Evolutionary conservation across 2,797 vertebrate species (phyloP).

Genomic region (Gymnoscopelus microlampas): DNA sequence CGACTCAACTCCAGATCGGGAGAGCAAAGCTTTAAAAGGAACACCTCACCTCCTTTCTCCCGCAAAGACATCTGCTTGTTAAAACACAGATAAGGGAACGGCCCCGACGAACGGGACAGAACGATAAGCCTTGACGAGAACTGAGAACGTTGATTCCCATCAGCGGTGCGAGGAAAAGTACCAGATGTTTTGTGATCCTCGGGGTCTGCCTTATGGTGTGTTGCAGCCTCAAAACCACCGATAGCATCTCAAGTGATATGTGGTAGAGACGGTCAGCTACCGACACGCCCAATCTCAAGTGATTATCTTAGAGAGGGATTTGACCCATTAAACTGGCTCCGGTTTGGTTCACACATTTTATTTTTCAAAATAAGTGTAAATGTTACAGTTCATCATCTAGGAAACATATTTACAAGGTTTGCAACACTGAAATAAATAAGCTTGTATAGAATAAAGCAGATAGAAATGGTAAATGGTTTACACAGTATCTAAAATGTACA

Average conservation of each 20-base stretch:
- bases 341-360: slow-evolving; percentile 78
- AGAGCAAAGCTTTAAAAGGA: slow-evolving; percentile 23
- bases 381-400: slow-evolving; percentile 79
- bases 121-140: slow-evolving; percentile 25
- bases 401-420: slow-evolving; percentile 81
- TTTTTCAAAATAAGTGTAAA: slow-evolving; percentile 82
- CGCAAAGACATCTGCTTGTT: slow-evolving; percentile 34
- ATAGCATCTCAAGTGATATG: slow-evolving; percentile 44
- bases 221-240: slow-evolving; percentile 21
- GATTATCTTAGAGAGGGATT: neutral
- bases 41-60: neutral
- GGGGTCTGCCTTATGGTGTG: slow-evolving; percentile 10
- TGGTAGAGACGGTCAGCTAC: too few species aligned
- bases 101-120: slow-evolving; percentile 17
- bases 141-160: slow-evolving; percentile 42
- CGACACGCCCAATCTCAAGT: neutral
- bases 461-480: slow-evolving; percentile 76
- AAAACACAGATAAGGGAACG: slow-evolving; percentile 38
- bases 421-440: slow-evolving; percentile 83
- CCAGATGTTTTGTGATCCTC: slow-evolving; percentile 43
- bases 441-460: slow-evolving; percentile 77
- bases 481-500: slow-evolving; percentile 78
- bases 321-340: neutral
- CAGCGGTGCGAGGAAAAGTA: slow-evolving; percentile 23
- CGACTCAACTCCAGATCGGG: neutral